Evolutionary conservation across 2,797 vertebrate species (phyloP).

Genomic region (Apogon hyalosoma): DNA sequence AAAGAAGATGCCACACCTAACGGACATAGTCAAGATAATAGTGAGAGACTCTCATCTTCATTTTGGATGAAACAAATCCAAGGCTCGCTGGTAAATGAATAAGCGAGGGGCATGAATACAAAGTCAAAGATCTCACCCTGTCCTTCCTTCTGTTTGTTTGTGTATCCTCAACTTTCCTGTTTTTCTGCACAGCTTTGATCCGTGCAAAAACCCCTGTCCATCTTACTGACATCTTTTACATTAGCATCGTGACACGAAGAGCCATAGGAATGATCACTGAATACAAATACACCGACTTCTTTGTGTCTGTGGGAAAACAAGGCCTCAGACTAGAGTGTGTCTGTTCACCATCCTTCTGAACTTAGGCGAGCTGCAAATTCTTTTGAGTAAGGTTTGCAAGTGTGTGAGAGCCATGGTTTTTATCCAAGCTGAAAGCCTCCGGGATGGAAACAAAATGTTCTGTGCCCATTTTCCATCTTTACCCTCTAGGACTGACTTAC

Average conservation of each 20-base stretch:
- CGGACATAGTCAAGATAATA: conserved; percentile 21
- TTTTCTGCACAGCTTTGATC: conserved; percentile 48
- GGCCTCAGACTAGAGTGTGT: background rate
- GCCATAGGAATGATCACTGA: conserved; percentile 21
- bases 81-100: conserved; percentile 40
- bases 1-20: conserved; percentile 54
- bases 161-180: conserved; percentile 32
- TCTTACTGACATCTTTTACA: conserved; percentile 42
- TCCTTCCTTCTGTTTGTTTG: conserved; percentile 54
- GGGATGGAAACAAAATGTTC: conserved; percentile 53
- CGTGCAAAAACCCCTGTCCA: conserved; percentile 18
- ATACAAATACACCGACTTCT: conserved; percentile 41
- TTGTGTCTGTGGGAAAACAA: conserved; percentile 20
- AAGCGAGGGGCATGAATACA: conserved; percentile 17
- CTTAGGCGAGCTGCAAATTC: conserved; percentile 26
- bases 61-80: conserved; percentile 24
- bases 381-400: conserved; percentile 2
- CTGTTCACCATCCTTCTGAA: conserved; percentile 14
- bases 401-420: conserved; percentile 40
- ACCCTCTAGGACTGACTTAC: conserved; percentile 25
- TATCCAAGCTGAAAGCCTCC: conserved; percentile 45
- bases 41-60: conserved; percentile 24
- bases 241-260: conserved; percentile 45
- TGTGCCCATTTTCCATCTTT: conserved; percentile 64
- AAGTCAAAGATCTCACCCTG: conserved; percentile 39